Percentiles rank a stretch among this genome's conserved stretches.
Evolutionary conservation across 2,797 vertebrate species (phyloP).

Genomic region (Brotogeris chrysoptera): DNA sequence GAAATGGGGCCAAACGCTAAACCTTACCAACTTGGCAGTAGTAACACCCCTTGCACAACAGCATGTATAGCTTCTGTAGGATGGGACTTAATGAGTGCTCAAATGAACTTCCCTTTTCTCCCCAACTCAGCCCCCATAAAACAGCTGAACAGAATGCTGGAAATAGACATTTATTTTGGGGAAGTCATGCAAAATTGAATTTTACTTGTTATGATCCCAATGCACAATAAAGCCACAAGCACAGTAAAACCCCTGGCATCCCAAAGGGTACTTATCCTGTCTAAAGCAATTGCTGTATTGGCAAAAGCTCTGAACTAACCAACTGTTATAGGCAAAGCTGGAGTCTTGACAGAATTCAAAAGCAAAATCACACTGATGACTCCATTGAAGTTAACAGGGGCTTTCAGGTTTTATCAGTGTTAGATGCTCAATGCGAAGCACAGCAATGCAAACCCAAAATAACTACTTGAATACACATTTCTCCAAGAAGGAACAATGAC

Average conservation of each 20-base stretch:
- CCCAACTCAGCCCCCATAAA: background rate
- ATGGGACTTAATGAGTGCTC: background rate
- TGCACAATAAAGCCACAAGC: conserved; percentile 42
- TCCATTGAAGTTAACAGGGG: background rate
- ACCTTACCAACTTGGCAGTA: background rate
- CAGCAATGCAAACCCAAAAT: background rate
- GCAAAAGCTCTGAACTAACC: conserved; percentile 14
- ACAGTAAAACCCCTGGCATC: conserved; percentile 35
- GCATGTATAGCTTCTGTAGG: background rate
- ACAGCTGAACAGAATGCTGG: background rate
- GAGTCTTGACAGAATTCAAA: conserved; percentile 1
- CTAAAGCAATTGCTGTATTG: background rate
- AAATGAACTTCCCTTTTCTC: background rate
- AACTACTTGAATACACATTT: background rate
- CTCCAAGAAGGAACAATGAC: background rate
- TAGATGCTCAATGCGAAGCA: background rate
- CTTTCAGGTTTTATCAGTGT: conserved; percentile 41
- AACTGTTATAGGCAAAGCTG: conserved; percentile 6
- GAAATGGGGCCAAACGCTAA: background rate
- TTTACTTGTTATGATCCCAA: background rate
- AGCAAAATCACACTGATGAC: background rate
- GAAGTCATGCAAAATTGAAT: conserved; percentile 29
- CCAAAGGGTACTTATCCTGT: background rate
- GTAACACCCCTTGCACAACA: background rate
- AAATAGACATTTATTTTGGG: background rate